A percentile compares a stretch with the other conserved stretches of the same genome.
Evolutionary conservation across 2,113 vertebrate species (phyloP).

Genomic region (Tretioscincus oriximinensis): DNA sequence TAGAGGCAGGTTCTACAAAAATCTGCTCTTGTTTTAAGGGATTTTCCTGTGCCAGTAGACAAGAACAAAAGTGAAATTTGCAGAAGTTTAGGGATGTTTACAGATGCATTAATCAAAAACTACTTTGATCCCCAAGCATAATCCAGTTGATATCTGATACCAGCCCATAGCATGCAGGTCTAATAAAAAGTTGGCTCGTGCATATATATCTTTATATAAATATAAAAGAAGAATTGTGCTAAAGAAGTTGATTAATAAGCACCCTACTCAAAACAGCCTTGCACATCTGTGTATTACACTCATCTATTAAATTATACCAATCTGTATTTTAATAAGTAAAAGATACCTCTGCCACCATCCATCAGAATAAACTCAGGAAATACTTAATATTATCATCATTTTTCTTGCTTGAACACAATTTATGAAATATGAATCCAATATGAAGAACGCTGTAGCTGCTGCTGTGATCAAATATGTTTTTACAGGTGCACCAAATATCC

Average conservation of each 20-base stretch:
- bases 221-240: conserved; percentile 80
- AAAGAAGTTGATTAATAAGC: conserved; percentile 85
- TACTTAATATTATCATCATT: conserved; percentile 88
- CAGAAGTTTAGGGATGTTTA: conserved; percentile 67
- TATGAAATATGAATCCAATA: conserved; percentile 82
- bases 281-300: conserved; percentile 87
- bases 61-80: conserved; percentile 58
- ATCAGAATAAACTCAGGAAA: conserved; percentile 91
- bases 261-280: conserved; percentile 75
- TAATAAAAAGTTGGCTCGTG: conserved; percentile 84
- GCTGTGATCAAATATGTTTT: conserved; percentile 89
- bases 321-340: conserved; percentile 87
- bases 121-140: conserved; percentile 68
- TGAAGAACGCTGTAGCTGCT: conserved; percentile 81
- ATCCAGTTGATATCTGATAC: conserved; percentile 72
- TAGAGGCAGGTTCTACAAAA: conserved; percentile 47
- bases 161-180: conserved; percentile 74
- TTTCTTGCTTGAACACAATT: conserved; percentile 83
- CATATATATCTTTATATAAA: conserved; percentile 73
- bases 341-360: conserved; percentile 86
- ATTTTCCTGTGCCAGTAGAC: conserved; percentile 45
- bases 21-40: conserved; percentile 60
- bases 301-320: conserved; percentile 89
- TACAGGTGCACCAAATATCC: conserved; percentile 88
- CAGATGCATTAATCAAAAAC: conserved; percentile 74